Evolutionary conservation across 1,140 invertebrate genomes (phyloP), one percentile per base, ranked within the genome.

Genomic region (Zeugodacus cucurbitae): DNA sequence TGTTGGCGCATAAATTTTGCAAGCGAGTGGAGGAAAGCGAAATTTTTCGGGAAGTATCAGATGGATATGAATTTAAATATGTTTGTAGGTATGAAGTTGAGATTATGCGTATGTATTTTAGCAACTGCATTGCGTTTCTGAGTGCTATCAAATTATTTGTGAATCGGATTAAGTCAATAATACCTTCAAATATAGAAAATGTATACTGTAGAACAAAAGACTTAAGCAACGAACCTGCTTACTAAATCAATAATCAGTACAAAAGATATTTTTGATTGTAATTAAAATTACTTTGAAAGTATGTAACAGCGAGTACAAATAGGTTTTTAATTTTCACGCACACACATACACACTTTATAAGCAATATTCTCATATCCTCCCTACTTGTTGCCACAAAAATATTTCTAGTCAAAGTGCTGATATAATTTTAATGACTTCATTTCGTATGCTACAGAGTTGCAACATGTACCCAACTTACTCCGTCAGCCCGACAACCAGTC

Each of bases 141-240:
- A 32, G 2, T 32, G 11, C 62, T 32, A 17, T 14, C 48, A 5
- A 54, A n/a, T 62, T n/a, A 6, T 62, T 37, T 22, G 1, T 67
- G 26, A 1, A 14, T 7, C 10, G 3, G 0, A 34, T 11, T n/a
- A 32, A 41, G 2, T 1, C 17, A 17, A 37, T 67, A 34, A 74
- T 41, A 6, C 0, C 14, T 37, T 74, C 34, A 22, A 22, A 22
- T 8, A 34, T 41, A 4, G 0, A 22, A 3, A 74, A 74, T n/a
- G 7, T 5, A 17, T 7, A 37, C 20, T 14, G 32, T 2, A 41
- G 20, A 34, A 54, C 87, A 74, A 88, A 88, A 74, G 87, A 88
- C 87, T 88, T 88, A 88, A 88, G 87, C 26, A 88, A 57, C 87
- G 41, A 88, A 88, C 87, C 26, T 26, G n/a, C n/a, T 62, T 7